Percentiles rank a stretch among this genome's conserved stretches.
phyloP scores from a whole-genome alignment of 2,113 vertebrate species.

The Hippoglossus stenolepis region DNA sequence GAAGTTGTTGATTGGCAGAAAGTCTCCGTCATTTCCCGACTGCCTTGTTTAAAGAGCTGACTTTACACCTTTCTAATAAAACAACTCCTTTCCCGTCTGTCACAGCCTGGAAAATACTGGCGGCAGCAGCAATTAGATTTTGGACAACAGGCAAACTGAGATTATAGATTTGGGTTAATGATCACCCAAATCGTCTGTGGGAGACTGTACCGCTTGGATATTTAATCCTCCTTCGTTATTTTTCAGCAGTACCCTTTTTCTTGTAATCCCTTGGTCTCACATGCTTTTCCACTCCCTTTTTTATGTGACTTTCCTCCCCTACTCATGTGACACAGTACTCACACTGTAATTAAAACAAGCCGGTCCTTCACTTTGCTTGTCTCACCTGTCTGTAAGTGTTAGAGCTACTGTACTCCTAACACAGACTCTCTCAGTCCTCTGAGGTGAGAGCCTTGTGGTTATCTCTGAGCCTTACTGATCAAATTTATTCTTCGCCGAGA shows the following conservation, averaged over 20 bases:
- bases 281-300: conserved; percentile 33
- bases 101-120: background rate
- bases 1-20: background rate
- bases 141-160: background rate
- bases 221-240: background rate
- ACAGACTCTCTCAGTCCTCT: conserved; percentile 1
- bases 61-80: background rate
- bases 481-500: conserved; percentile 35
- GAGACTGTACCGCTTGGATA: background rate
- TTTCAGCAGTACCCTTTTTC: conserved; percentile 1
- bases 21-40: background rate
- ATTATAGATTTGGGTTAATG: conserved; percentile 7
- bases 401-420: background rate
- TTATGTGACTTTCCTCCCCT: conserved; percentile 27
- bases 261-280: conserved; percentile 20
- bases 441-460: background rate
- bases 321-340: conserved; percentile 45
- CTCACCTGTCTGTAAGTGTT: conserved; percentile 7
- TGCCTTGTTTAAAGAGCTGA: background rate
- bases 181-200: conserved; percentile 3
- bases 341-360: conserved; percentile 46
- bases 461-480: conserved; percentile 16
- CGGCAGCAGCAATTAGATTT: background rate
- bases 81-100: background rate
- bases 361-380: conserved; percentile 6